A percentile compares a stretch with the other conserved stretches of the same genome.
Evolutionary conservation across 2,888 invertebrate genomes (phyloP).

Genomic region (Dasypogon diadema): DNA sequence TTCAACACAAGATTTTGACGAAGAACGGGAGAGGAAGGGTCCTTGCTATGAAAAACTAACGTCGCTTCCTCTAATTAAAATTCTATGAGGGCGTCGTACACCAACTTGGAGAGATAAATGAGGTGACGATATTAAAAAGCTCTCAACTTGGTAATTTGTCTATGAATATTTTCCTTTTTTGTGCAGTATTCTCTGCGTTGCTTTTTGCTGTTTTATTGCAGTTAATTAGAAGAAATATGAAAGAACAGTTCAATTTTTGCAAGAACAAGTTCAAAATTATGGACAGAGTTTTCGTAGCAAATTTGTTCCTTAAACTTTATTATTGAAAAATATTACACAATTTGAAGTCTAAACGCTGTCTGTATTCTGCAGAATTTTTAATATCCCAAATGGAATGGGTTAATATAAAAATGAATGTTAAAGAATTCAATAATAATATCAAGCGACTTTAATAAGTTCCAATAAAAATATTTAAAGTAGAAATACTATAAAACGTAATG

Average conservation of each 20-base stretch:
- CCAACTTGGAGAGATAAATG: constrained; percentile 56
- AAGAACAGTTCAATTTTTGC: not conserved
- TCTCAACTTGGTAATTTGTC: constrained; percentile 57
- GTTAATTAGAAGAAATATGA: constrained; percentile 33
- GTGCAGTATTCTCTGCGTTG: not conserved
- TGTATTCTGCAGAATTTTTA: too few species aligned
- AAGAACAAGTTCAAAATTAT: not conserved
- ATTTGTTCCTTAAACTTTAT: constrained; percentile 9
- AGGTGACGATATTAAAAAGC: constrained; percentile 57
- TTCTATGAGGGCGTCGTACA: constrained; percentile 55
- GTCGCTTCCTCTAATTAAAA: constrained; percentile 55
- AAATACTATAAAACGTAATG: too few species aligned
- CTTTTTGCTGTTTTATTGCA: constrained; percentile 39
- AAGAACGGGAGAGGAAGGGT: not conserved
- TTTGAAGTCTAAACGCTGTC: too few species aligned
- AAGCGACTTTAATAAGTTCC: too few species aligned
- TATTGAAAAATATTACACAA: too few species aligned
- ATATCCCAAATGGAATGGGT: too few species aligned
- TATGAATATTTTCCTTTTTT: constrained; percentile 56
- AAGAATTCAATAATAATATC: too few species aligned
- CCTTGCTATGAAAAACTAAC: constrained; percentile 33
- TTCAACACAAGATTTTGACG: constrained; percentile 29
- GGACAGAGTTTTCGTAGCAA: not conserved
- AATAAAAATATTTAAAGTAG: too few species aligned
- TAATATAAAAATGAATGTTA: too few species aligned